Evolutionary conservation across 2,113 vertebrate genomes (phyloP).

Genomic region (Panthera uncia): DNA sequence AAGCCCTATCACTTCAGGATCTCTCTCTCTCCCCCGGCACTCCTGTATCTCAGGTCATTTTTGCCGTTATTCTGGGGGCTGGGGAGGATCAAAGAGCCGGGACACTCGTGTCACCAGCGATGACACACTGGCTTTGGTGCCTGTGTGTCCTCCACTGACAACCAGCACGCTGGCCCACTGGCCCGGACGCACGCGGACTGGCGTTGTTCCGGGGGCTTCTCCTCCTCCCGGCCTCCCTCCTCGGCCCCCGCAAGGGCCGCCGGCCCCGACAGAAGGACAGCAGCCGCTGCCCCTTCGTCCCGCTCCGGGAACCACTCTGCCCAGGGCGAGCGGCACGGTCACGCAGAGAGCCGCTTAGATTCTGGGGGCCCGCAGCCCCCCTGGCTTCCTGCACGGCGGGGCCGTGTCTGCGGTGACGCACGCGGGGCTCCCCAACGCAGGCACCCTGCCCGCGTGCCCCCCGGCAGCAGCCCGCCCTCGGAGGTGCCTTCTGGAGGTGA

Average conservation of each 20-base stretch:
- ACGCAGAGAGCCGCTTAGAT: slow-evolving; percentile 72
- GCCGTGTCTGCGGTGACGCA: slow-evolving; percentile 69
- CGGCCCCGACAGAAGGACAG: too few relatives aligned
- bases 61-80: background rate
- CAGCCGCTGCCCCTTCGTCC: background rate
- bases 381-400: slow-evolving; percentile 67
- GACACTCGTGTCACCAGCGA: accelerated
- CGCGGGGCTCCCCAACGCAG: background rate
- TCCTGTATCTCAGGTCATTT: background rate
- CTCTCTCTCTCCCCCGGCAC: background rate
- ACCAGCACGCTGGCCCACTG: accelerated
- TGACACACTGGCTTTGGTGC: background rate
- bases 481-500: accelerated
- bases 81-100: background rate
- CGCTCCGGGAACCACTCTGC: slow-evolving; percentile 23
- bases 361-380: slow-evolving; percentile 58
- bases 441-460: accelerated
- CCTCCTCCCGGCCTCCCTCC: background rate
- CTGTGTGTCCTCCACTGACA: accelerated
- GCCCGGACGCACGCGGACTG: background rate
- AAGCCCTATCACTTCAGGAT: accelerated
- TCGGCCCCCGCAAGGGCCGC: background rate
- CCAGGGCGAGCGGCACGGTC: slow-evolving; percentile 25
- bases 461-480: background rate
- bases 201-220: background rate